These are phyloP conservation scores for Allobates femoralis DNA, from an alignment of 2,797 vertebrate species.

Conservation along the genomic window DNA sequence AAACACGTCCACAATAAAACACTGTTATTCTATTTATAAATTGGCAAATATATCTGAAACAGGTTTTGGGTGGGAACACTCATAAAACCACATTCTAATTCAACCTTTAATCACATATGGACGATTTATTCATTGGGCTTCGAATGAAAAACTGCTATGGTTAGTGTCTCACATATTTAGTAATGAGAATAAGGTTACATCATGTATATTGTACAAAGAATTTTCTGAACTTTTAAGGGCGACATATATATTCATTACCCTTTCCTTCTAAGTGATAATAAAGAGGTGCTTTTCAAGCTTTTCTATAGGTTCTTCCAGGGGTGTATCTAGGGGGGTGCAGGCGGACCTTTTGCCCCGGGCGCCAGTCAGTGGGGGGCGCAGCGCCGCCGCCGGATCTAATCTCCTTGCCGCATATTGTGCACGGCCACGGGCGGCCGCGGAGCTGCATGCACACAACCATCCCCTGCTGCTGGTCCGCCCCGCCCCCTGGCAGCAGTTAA, in stretches of 20 bases:
- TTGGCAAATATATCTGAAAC: neutral
- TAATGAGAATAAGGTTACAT: neutral
- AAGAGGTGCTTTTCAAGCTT: neutral
- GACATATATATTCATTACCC: neutral
- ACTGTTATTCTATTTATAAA: neutral
- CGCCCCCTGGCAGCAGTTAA: too few species aligned
- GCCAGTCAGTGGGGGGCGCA: too few species aligned
- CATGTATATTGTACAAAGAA: neutral
- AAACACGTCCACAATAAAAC: conserved; percentile 2
- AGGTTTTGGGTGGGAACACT: neutral
- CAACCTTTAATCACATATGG: neutral
- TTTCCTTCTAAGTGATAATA: neutral
- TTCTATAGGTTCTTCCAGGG: too few species aligned
- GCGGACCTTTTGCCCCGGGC: too few species aligned
- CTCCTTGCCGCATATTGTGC: too few species aligned
- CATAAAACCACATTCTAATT: neutral
- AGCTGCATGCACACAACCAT: too few species aligned
- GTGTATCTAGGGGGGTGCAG: too few species aligned
- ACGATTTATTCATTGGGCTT: neutral
- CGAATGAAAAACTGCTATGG: neutral
- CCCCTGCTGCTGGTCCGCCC: too few species aligned
- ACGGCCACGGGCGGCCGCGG: too few species aligned
- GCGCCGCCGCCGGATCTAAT: too few species aligned
- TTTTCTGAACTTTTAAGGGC: neutral
- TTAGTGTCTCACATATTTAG: neutral